Conservation (phyloP, 2,797 vertebrate genomes). For the Parauchenoglanis ngamensis region DNA sequence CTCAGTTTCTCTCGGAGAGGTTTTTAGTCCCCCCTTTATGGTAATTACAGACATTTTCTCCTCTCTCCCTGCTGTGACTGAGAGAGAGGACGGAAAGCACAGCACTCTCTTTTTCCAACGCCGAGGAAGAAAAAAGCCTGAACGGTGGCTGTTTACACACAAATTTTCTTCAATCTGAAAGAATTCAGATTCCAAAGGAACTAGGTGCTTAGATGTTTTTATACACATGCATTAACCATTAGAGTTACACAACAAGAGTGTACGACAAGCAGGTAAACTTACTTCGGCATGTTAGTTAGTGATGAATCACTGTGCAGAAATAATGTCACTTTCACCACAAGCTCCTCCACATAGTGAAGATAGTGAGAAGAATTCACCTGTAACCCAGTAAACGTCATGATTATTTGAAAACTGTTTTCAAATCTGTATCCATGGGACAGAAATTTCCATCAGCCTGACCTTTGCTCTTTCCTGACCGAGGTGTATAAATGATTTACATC, state of each 20-base stretch:
- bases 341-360: background rate
- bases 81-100: background rate
- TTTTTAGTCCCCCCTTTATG: background rate
- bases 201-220: background rate
- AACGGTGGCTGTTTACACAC: background rate
- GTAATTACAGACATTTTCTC: constrained; percentile 26
- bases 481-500: background rate
- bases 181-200: background rate
- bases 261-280: background rate
- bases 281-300: background rate
- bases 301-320: background rate
- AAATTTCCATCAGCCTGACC: background rate
- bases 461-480: background rate
- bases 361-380: background rate
- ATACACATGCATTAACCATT: background rate
- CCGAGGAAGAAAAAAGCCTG: background rate
- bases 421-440: background rate
- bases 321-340: background rate
- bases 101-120: background rate
- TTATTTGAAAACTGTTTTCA: background rate
- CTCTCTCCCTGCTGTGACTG: constrained; percentile 14
- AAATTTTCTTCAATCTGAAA: background rate
- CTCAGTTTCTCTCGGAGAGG: background rate
- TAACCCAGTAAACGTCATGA: background rate
- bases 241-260: background rate